These are phyloP conservation scores for Chaetura pelagica DNA, from an alignment of 2,113 vertebrate genomes.

Conservation along the genomic window DNA sequence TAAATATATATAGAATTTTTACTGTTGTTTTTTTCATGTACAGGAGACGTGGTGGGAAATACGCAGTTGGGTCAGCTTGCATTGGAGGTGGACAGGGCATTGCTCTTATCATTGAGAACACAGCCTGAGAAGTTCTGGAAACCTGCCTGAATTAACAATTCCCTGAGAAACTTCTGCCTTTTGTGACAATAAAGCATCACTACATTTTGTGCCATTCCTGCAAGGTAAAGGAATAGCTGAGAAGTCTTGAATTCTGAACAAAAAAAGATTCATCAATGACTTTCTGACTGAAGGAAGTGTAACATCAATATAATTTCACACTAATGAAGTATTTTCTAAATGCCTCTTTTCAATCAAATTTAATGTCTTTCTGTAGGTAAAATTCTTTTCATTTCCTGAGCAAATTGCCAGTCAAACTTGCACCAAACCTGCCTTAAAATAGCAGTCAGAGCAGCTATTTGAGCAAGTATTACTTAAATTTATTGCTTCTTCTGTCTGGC, in stretches of 20 bases:
- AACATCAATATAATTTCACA: background rate
- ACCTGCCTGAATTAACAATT: background rate
- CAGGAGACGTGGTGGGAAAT: conserved; percentile 91
- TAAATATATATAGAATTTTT: background rate
- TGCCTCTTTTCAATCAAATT: background rate
- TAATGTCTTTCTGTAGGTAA: background rate
- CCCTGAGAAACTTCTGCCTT: background rate
- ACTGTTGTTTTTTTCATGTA: background rate
- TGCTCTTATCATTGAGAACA: conserved; percentile 88
- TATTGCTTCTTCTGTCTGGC: background rate
- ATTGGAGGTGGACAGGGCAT: conserved; percentile 97
- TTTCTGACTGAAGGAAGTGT: background rate
- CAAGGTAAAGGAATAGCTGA: background rate
- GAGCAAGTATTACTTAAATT: background rate
- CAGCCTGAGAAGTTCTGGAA: conserved; percentile 59
- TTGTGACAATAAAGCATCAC: background rate
- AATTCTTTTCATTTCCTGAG: conserved; percentile 19
- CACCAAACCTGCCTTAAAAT: conserved; percentile 64
- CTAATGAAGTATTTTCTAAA: background rate
- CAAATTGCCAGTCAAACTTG: background rate
- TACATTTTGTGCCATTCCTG: background rate
- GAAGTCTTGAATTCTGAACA: background rate
- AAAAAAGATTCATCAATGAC: background rate
- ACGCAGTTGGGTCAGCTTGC: conserved; percentile 92
- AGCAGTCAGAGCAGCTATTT: background rate